Evolutionary conservation across 2,888 invertebrate genomes (phyloP), one percentile per base, ranked within the genome.

Genomic region (Melipona beecheii): DNA sequence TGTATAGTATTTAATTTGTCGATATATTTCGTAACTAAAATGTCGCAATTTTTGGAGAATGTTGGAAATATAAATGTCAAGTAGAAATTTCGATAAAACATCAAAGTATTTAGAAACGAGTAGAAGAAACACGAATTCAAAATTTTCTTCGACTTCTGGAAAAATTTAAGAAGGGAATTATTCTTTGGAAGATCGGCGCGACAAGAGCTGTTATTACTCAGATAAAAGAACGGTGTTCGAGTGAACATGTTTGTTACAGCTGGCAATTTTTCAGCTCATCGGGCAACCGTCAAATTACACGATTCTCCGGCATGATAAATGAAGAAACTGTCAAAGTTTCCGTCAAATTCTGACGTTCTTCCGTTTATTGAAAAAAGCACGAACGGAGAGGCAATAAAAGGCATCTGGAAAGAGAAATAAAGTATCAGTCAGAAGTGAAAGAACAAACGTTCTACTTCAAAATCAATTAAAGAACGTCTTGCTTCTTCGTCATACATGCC

Each of bases 251-350:
- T 27, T 9, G 21, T 9, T 56, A 21, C 21, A 31, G 58, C 15
- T 15, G 15, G 13, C n/a, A 50, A 60, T 60, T 56, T 49, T 21
- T 60, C 15, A 50, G 60, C 36, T 60, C 60, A 50, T 60, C 69
- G 75, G 36, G 36, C 69, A 60, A 19, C 24, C 19, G 66, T 66
- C 66, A 19, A 66, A 43, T 75, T 27, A 54, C 62, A 17, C 49
- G n/a, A 75, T 27, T 56, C 43, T 56, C n/a, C 49, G 36, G 21
- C 36, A 17, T 66, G 77, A 66, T 58, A 50, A 75, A 75, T 66
- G 76, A 58, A 13, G 9, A 9, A 15, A 15, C 17, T 21, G 66
- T 15, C 21, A 76, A 50, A 36, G 50, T 76, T 36, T 24, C 21
- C 21, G 17, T 76, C 66, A 17, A 6, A 43, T 31, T 36, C 49